Conservation (phyloP, 2,797 vertebrate species). For the Aphelocoma californica region DNA sequence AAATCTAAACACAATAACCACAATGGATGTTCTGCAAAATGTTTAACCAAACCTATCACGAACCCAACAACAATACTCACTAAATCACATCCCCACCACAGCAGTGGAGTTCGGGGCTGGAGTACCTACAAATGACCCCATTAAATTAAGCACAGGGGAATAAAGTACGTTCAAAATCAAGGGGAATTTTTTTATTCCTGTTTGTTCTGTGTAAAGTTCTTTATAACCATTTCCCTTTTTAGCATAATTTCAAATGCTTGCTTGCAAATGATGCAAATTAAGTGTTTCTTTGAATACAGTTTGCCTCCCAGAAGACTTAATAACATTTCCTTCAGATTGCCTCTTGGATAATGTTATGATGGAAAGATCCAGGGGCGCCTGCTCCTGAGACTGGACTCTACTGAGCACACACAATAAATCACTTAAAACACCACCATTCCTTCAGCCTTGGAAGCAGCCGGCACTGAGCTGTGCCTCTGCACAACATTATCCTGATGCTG, state of each 20-base stretch:
- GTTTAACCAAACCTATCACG: background rate
- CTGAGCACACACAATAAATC: slow-evolving; percentile 42
- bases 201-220: background rate
- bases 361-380: slow-evolving; percentile 26
- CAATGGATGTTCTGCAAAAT: background rate
- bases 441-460: slow-evolving; percentile 36
- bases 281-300: slow-evolving; percentile 28
- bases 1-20: background rate
- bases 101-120: background rate
- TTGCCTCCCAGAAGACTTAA: slow-evolving; percentile 34
- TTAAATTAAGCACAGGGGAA: background rate
- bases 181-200: background rate
- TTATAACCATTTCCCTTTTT: background rate
- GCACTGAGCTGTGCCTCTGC: slow-evolving; percentile 34
- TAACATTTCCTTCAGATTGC: slow-evolving; percentile 30
- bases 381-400: slow-evolving; percentile 6
- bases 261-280: slow-evolving; percentile 47
- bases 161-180: background rate
- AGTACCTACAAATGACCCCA: background rate
- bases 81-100: background rate
- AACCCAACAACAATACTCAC: background rate
- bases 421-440: slow-evolving; percentile 26
- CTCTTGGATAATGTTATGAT: slow-evolving; percentile 45
- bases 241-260: background rate
- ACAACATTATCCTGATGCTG: background rate